These are phyloP conservation scores for Pachyuromys duprasi DNA, from an alignment of 2,797 vertebrate species.

Conservation along the genomic window DNA sequence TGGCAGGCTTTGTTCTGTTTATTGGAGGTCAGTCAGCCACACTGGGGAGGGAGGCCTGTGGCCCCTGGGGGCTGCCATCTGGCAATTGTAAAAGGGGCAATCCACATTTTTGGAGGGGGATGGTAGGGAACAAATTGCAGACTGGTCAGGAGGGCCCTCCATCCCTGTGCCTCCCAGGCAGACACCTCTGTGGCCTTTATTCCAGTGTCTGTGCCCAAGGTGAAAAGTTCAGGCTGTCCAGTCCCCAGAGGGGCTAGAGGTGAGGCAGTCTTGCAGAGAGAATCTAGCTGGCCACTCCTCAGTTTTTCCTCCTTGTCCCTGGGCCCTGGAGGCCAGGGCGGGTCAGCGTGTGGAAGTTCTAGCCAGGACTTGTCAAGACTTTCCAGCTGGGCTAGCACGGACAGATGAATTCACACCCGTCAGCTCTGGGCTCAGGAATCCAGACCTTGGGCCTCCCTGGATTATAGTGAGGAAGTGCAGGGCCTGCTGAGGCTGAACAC, in stretches of 20 bases:
- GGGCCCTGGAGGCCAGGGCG: not conserved
- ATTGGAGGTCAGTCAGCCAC: constrained; percentile 92
- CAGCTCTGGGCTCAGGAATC: not conserved
- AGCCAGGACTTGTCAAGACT: not conserved
- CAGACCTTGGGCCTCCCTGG: not conserved
- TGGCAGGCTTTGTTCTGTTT: constrained; percentile 84
- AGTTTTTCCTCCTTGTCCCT: not conserved
- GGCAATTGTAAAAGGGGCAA: constrained; percentile 91
- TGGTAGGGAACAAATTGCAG: constrained; percentile 82
- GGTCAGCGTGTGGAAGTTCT: not conserved
- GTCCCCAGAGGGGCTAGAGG: constrained; percentile 70
- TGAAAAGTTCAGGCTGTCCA: constrained; percentile 89
- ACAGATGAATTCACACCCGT: constrained; percentile 24
- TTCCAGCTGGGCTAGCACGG: not conserved
- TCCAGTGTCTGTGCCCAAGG: constrained; percentile 83
- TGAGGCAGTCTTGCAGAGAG: constrained; percentile 58
- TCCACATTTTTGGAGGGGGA: constrained; percentile 87
- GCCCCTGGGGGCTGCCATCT: constrained; percentile 91
- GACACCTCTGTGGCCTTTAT: constrained; percentile 83
- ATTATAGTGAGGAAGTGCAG: not conserved
- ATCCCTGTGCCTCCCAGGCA: constrained; percentile 74
- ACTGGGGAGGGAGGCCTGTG: constrained; percentile 88
- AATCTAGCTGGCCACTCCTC: constrained; percentile 68
- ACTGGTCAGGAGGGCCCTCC: constrained; percentile 78
- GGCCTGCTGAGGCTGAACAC: not conserved